phyloP scores from a whole-genome alignment of 2,888 invertebrate genomes.

The Eilema griseolum region DNA sequence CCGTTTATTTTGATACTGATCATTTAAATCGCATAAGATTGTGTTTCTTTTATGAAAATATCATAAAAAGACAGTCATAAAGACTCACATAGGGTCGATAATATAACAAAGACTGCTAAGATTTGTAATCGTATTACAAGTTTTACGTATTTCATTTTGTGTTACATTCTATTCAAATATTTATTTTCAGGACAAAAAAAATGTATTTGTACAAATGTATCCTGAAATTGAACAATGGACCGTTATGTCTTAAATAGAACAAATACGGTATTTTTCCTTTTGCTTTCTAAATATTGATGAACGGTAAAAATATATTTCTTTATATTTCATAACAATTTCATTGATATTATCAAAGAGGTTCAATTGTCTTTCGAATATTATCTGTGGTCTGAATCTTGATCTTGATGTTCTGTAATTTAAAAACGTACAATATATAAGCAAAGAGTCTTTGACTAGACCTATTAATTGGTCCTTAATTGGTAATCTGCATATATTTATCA shows the following conservation, averaged over 20 bases:
- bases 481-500: too few species aligned
- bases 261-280: background rate
- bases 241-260: background rate
- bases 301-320: constrained; percentile 16
- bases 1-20: too few species aligned
- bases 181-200: background rate
- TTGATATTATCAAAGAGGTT: constrained; percentile 45
- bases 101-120: background rate
- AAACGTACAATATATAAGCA: background rate
- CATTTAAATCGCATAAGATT: too few species aligned
- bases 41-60: too few species aligned
- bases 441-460: too few species aligned
- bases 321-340: constrained; percentile 30
- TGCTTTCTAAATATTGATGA: background rate
- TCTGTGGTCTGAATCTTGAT: constrained; percentile 39
- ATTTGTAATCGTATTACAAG: background rate
- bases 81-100: too few species aligned
- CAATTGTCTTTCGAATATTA: constrained; percentile 32
- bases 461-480: too few species aligned
- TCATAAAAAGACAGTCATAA: too few species aligned
- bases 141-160: background rate
- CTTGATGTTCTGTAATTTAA: constrained; percentile 37
- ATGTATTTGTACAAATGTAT: background rate
- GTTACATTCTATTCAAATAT: background rate
- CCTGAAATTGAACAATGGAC: background rate